Percentiles rank a stretch among this genome's conserved stretches.
phyloP scores from a whole-genome alignment of 2,113 vertebrate genomes.

The Percopsis transmontana region DNA sequence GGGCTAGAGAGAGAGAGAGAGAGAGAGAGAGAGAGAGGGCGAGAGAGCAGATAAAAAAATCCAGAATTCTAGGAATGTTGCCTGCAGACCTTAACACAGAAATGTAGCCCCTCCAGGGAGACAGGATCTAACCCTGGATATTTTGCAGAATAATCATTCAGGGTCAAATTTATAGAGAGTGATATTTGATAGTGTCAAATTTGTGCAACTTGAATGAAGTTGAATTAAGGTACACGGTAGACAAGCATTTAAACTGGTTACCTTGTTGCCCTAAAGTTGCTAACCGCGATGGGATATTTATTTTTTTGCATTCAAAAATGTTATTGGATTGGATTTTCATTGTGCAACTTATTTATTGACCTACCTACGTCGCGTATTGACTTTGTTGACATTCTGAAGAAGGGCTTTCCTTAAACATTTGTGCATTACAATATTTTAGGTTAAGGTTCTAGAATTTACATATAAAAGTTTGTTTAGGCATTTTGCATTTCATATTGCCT shows the following conservation, averaged over 20 bases:
- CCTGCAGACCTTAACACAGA: conserved; percentile 46
- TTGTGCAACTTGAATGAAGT: conserved; percentile 6
- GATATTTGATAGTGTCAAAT: conserved; percentile 7
- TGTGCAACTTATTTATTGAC: too few relatives aligned
- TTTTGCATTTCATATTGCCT: too few relatives aligned
- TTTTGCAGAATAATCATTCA: conserved; percentile 34
- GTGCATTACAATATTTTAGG: too few relatives aligned
- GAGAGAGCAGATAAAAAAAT: conserved; percentile 54
- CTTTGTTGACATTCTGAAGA: too few relatives aligned
- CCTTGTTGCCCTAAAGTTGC: too few relatives aligned
- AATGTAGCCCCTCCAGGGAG: conserved; percentile 24
- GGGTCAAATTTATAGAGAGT: conserved; percentile 48
- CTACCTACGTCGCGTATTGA: too few relatives aligned
- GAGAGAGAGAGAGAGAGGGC: conserved; percentile 2
- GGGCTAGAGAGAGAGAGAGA: background rate
- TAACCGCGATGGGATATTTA: too few relatives aligned
- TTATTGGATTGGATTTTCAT: too few relatives aligned
- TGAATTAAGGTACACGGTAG: background rate
- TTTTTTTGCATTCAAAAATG: too few relatives aligned
- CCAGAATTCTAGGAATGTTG: conserved; percentile 66
- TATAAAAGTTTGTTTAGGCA: too few relatives aligned
- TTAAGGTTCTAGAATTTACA: too few relatives aligned
- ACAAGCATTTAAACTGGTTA: background rate
- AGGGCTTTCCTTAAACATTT: too few relatives aligned
- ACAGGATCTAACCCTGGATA: conserved; percentile 23